Base-by-base conservation (phyloP, 2,113 vertebrate species). In the Phaethornis superciliosus region DNA sequence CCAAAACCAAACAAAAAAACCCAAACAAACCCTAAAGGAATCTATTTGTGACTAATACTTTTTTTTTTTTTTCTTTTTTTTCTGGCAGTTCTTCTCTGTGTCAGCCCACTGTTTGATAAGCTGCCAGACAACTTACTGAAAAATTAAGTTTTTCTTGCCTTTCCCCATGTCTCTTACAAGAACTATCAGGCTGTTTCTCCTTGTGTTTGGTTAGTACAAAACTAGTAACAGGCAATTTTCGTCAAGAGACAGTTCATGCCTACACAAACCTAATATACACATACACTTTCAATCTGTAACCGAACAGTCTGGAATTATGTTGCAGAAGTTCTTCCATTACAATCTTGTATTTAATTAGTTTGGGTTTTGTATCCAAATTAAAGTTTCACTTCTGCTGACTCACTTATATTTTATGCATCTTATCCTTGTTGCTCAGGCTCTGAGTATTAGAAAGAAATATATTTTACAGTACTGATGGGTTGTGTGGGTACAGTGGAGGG, bases 41-140 rank as follows among this genome's bases (percentile, higher is more conserved):
- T 58, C 14, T 55, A 74, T 58, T 62, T 96, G 68, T 72, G 79
- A 91, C 12, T 81, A 87, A 85, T 86, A 13, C 13, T 72, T 0
- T 3, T 22, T 46, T 85, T 55, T 56, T 23, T 11, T 16, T 40
- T 40, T 12, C 10, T 40, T 40, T 44, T 85, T 55, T 52, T 21
- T 11, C 75, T 77, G 7, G n/a, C 42, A 56, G 4, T 67, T 51
- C 19, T 82, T 55, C 44, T 85, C 88, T 6, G 0, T 83, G 64
- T 70, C 64, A 77, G 33, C 42, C 59, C 28, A 51, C 42, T 27
- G 22, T 74, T 91, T 33, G 28, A 81, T 78, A 67, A 85, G 49
- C 51, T 88, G 63, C 72, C 64, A 78, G 77, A 70, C 56, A 70
- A 10, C 55, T 88, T 88, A 80, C 72, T 86, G 60, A 89, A 83